Percentiles rank a stretch among this genome's conserved stretches.
phyloP scores from a whole-genome alignment of 2,113 vertebrate species.

The Enhydra lutris region DNA sequence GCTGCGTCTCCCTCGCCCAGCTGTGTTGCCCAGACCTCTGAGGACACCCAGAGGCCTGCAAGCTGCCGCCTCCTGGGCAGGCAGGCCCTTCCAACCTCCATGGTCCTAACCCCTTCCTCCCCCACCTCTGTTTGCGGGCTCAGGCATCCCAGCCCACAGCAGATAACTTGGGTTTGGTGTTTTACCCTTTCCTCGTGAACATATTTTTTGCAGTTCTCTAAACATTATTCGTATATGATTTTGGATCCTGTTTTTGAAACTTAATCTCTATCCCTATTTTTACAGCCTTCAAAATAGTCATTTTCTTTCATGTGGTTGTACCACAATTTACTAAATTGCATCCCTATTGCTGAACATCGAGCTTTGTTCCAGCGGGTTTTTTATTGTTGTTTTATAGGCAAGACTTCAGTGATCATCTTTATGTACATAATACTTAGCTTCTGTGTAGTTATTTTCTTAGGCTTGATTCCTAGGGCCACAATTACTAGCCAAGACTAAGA shows the following conservation, averaged over 20 bases:
- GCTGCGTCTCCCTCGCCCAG: not conserved
- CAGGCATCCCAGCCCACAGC: fast-evolving
- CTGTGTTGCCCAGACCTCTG: not conserved
- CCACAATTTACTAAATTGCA: not conserved
- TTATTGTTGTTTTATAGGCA: not conserved
- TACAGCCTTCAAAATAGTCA: not conserved
- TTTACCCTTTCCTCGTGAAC: not conserved
- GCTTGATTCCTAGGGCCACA: not conserved
- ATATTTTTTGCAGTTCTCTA: not conserved
- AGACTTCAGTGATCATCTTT: not conserved
- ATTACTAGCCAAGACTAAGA: conserved; percentile 1
- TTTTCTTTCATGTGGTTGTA: not conserved
- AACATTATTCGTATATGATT: not conserved
- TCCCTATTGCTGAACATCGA: not conserved
- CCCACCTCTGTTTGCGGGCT: fast-evolving
- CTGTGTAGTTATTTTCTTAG: not conserved
- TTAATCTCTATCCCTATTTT: not conserved
- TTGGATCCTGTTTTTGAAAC: conserved; percentile 11
- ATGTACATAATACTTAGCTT: not conserved
- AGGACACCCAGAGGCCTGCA: not conserved
- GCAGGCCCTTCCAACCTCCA: not conserved
- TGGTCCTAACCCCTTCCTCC: fast-evolving
- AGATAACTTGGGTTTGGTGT: not conserved
- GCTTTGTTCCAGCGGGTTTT: not conserved
- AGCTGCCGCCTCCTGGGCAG: not conserved